Evolutionary conservation across 1,140 invertebrate genomes (phyloP).

Genomic region (Latrodectus geometricus): DNA sequence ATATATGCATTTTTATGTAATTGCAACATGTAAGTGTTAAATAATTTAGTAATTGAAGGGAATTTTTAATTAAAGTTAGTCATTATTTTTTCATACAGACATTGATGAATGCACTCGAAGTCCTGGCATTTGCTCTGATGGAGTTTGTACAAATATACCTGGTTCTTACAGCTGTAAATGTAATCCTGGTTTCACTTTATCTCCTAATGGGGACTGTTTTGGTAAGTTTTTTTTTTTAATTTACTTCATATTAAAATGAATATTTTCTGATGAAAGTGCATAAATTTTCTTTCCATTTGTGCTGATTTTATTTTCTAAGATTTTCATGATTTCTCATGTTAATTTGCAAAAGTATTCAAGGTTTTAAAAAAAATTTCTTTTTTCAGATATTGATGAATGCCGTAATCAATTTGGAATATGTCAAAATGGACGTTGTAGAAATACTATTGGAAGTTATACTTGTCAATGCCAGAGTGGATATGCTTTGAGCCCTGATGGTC

Average conservation of each 20-base stretch:
- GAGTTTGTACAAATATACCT: constrained; percentile 83
- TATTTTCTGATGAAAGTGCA: too few species aligned
- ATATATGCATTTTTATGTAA: too few species aligned
- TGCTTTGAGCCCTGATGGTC: constrained; percentile 78
- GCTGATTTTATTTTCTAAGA: neutral
- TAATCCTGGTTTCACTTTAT: constrained; percentile 83
- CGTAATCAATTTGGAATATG: constrained; percentile 71
- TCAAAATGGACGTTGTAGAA: constrained; percentile 87
- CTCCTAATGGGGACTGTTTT: constrained; percentile 86
- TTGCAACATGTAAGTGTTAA: too few species aligned
- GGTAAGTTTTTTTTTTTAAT: constrained; percentile 71
- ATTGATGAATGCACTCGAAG: constrained; percentile 81
- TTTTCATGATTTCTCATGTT: neutral
- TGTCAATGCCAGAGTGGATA: constrained; percentile 83
- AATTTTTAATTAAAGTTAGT: neutral
- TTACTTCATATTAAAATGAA: neutral
- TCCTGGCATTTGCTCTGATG: constrained; percentile 82
- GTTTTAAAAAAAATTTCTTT: constrained; percentile 49
- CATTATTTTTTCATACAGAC: constrained; percentile 69
- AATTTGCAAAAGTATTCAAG: neutral
- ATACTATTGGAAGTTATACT: constrained; percentile 83
- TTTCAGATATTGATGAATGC: constrained; percentile 75
- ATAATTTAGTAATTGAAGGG: too few species aligned
- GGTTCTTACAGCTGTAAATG: constrained; percentile 85
- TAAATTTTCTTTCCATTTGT: too few species aligned